Percentiles rank a stretch among this genome's conserved stretches.
Conservation (phyloP, 2,797 vertebrate genomes). For the Poecilia wingei region DNA sequence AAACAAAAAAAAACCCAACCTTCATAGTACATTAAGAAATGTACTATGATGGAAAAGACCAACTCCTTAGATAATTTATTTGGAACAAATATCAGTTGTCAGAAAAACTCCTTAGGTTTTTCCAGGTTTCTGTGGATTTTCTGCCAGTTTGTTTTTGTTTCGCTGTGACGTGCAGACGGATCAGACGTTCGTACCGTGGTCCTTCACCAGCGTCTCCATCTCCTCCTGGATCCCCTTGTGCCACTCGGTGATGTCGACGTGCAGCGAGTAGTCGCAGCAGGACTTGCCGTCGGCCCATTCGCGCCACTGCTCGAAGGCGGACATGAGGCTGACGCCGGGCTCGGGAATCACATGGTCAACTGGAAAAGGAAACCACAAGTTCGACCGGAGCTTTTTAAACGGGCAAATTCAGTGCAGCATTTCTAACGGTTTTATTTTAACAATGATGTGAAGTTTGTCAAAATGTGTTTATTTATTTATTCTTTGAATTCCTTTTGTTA, state of each 20-base stretch:
- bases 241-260: slow-evolving; percentile 96
- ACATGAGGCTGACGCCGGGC: slow-evolving; percentile 89
- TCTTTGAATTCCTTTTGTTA: too few species aligned
- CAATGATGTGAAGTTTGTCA: too few species aligned
- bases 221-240: slow-evolving; percentile 96
- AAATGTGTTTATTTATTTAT: too few species aligned
- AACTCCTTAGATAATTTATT: background rate
- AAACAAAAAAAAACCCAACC: background rate
- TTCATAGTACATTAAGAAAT: background rate
- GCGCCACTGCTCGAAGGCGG: slow-evolving; percentile 94
- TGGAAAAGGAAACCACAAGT: slow-evolving; percentile 51
- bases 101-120: background rate
- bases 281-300: slow-evolving; percentile 97
- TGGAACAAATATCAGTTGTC: background rate
- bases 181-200: slow-evolving; percentile 85
- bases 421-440: too few species aligned
- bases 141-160: background rate
- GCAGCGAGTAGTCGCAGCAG: slow-evolving; percentile 98
- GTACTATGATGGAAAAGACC: too few species aligned
- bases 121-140: background rate
- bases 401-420: background rate
- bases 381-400: background rate
- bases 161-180: background rate
- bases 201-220: slow-evolving; percentile 96
- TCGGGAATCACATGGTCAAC: slow-evolving; percentile 96